Base-by-base conservation (phyloP, 2,113 vertebrate species). In the Falcunculus frontatus region DNA sequence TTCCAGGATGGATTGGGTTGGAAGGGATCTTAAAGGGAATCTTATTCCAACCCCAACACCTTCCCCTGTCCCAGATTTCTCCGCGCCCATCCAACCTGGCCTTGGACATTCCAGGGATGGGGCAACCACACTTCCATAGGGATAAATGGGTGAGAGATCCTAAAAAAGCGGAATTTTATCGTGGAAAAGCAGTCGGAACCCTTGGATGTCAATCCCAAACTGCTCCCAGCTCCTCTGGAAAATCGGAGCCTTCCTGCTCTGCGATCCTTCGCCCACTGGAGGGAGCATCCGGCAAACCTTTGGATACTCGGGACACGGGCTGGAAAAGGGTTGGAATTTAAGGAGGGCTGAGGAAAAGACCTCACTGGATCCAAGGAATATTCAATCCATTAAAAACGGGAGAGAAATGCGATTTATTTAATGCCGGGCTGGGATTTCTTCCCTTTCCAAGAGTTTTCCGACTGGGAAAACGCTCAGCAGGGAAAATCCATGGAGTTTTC, bases 191-290 rank as follows among this genome's bases (percentile, higher is more conserved):
- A 37, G 21, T 11, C 22, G 70, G 67, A 70, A 47, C 23, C 60
- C 19, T 35, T 13, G 56, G 39, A 30, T 46, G 52, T 20, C 57
- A 60, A 65, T 69, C 15, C 23, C 69, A 41, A 50, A 22, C 5
- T 2, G 26, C 16, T 6, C 15, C 18, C 39, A 5, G 41, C 18
- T 33, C 21, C 20, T 19, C 23, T 12, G 41, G 62, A 41, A 52
- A 18, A 13, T 2, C 2, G 4, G n/a, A 50, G 33, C 10, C 0
- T 20, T 81, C 69, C 83, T 95, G 73, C 62, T 52, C 35, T 90
- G 76, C 64, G 10, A 27, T 23, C 10, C 59, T 93, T 95, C 5
- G 67, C 47, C 96, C 98, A 94, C 97, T 96, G 97, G 97, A 87
- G 95, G 96, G 97, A 94, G 67, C 25, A 60, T 30, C 65, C 30